phyloP scores from a whole-genome alignment of 1,140 invertebrate species.

The Drosophila ercepeae region DNA sequence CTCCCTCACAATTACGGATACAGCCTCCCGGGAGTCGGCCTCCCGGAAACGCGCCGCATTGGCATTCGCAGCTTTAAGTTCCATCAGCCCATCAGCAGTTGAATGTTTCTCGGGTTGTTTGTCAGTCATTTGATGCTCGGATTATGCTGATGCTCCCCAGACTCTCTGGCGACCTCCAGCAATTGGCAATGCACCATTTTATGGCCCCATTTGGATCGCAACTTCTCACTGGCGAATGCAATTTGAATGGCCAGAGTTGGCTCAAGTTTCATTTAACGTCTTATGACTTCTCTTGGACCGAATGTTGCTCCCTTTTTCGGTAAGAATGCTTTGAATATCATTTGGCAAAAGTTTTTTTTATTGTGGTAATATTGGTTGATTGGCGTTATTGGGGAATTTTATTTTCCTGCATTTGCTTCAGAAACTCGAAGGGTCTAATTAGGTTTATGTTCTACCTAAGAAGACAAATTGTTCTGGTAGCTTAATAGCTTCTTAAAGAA shows the following conservation, averaged over 20 bases:
- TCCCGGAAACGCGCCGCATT: slow-evolving; percentile 4
- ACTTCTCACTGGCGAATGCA: slow-evolving; percentile 30
- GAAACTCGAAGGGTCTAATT: background rate
- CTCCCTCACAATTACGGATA: background rate
- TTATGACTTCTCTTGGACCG: slow-evolving; percentile 30
- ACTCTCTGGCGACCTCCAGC: slow-evolving; percentile 40
- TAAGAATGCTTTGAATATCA: background rate
- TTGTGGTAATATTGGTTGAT: slow-evolving; percentile 17
- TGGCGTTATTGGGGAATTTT: background rate
- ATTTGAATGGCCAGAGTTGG: slow-evolving; percentile 28
- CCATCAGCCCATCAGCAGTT: slow-evolving; percentile 2
- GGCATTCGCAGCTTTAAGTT: slow-evolving; percentile 37
- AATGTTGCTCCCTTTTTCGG: slow-evolving; percentile 10
- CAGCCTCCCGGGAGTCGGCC: too few relatives aligned
- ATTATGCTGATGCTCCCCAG: slow-evolving; percentile 44
- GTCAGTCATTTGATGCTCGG: slow-evolving; percentile 36
- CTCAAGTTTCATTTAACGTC: slow-evolving; percentile 11
- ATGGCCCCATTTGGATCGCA: slow-evolving; percentile 40
- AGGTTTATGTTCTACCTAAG: too few relatives aligned
- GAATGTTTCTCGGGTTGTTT: slow-evolving; percentile 6
- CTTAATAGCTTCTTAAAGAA: background rate
- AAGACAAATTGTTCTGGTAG: background rate
- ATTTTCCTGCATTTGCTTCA: background rate
- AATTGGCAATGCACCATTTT: slow-evolving; percentile 44
- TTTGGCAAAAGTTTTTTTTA: slow-evolving; percentile 6